phyloP scores from a whole-genome alignment of 2,797 vertebrate species.

The Serranus cabrilla region DNA sequence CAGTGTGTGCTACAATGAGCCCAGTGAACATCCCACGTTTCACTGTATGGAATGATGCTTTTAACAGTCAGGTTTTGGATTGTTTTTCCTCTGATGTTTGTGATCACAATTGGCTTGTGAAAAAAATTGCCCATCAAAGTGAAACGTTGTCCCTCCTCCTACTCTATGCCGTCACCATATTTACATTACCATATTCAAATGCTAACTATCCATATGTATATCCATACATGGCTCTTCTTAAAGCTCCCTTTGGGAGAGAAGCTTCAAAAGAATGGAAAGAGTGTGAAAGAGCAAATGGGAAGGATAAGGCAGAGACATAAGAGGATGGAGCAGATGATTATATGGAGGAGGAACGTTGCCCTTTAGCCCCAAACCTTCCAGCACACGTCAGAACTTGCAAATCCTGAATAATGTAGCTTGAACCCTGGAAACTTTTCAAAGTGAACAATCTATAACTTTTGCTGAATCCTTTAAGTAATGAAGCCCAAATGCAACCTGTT shows the following conservation, averaged over 20 bases:
- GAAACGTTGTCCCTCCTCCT: conserved; percentile 2
- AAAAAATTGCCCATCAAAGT: conserved; percentile 23
- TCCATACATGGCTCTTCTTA: not conserved
- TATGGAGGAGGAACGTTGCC: not conserved
- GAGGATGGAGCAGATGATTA: not conserved
- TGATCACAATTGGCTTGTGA: conserved; percentile 7
- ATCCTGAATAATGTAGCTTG: conserved; percentile 4
- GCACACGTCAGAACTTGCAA: not conserved
- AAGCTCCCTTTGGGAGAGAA: not conserved
- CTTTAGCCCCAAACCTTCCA: not conserved
- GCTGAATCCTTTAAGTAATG: conserved; percentile 1
- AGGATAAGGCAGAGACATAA: not conserved
- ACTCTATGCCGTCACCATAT: conserved; percentile 1
- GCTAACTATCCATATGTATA: not conserved
- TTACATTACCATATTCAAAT: conserved; percentile 31
- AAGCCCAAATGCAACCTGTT: not conserved
- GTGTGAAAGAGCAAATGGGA: not conserved
- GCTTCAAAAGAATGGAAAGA: not conserved
- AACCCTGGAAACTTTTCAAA: conserved; percentile 1
- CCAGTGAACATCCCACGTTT: not conserved
- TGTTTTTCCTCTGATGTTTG: conserved; percentile 16
- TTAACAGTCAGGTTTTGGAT: no score
- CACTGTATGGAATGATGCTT: not conserved
- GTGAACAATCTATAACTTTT: not conserved
- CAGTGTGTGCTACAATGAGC: not conserved